Evolutionary conservation across 1,140 invertebrate genomes (phyloP), one percentile per base, ranked within the genome.

Genomic region (Ruditapes philippinarum): DNA sequence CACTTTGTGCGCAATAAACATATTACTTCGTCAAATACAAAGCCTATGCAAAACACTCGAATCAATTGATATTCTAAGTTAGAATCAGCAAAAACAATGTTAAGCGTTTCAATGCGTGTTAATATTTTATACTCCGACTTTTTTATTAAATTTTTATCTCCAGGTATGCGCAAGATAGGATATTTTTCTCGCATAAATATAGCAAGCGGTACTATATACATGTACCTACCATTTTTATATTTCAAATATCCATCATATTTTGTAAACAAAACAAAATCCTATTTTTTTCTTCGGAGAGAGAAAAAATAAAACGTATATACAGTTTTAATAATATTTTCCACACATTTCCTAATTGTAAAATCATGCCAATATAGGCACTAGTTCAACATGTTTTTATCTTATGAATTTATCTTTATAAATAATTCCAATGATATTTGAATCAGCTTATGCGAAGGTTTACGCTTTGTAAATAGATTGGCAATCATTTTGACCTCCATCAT

Each of bases 381-480:
- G 60, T 36, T 65, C 7, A 14, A 19, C n/a, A 31, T 33, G 60
- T 31, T 65, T 33, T 9, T 54, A 54, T 54, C 51, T 54, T 19
- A 54, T 22, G 22, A 11, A 54, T 54, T 54, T 54, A 54, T n/a
- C 51, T 54, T 22, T 54, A 54, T 54, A 54, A 54, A 54, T 54
- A 54, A 54, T 54, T 54, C 22, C 5, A 9, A 65, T 19, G 25
- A 65, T 28, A 19, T 65, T 65, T 28, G 3, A 65, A 65, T 2
- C 12, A 19, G 60, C 33, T 33, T 33, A 19, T 65, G 60, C 33
- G 28, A 31, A 65, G 60, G n/a, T 65, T 54, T 65, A 36, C 60
- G 19, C 60, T 65, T 65, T 65, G 60, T 65, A 65, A 65, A 65
- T 31, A 65, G 31, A 28, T 65, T 65, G 60, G 25, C 60, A 65